Evolutionary conservation across 2,797 vertebrate genomes (phyloP).

Genomic region (Acanthurus tractus): DNA sequence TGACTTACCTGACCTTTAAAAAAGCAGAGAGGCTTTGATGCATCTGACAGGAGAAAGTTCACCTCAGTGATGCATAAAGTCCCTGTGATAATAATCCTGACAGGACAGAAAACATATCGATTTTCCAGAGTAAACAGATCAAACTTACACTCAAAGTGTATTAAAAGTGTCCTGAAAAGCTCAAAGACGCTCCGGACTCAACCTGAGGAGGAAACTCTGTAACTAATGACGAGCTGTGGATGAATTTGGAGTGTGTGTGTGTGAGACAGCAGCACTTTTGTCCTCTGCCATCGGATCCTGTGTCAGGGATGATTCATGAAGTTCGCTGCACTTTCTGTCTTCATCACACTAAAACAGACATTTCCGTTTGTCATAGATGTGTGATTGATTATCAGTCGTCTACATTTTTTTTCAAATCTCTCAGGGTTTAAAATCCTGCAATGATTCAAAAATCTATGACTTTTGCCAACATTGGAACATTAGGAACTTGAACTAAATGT

Average conservation of each 20-base stretch:
- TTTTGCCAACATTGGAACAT: not conserved
- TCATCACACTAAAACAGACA: not conserved
- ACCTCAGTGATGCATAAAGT: not conserved
- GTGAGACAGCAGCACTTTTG: not conserved
- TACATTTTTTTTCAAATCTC: not conserved
- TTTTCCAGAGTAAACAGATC: not conserved
- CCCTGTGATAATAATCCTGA: not conserved
- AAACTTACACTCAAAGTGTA: not conserved
- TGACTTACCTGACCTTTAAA: not conserved
- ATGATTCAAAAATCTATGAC: too few species aligned
- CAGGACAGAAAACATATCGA: not conserved
- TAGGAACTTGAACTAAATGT: not conserved
- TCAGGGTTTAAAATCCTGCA: not conserved
- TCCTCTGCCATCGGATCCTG: not conserved
- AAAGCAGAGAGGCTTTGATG: not conserved
- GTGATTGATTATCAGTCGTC: not conserved
- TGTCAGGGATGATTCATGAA: not conserved
- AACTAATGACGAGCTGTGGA: not conserved
- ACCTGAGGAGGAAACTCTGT: not conserved
- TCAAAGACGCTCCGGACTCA: not conserved
- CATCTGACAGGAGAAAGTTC: too few species aligned
- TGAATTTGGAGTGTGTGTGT: not conserved
- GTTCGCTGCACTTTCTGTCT: not conserved
- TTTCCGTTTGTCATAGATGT: not conserved
- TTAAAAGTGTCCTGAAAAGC: not conserved